Conservation (phyloP, 2,888 invertebrate species). For the Tuberolachnus salignus region DNA sequence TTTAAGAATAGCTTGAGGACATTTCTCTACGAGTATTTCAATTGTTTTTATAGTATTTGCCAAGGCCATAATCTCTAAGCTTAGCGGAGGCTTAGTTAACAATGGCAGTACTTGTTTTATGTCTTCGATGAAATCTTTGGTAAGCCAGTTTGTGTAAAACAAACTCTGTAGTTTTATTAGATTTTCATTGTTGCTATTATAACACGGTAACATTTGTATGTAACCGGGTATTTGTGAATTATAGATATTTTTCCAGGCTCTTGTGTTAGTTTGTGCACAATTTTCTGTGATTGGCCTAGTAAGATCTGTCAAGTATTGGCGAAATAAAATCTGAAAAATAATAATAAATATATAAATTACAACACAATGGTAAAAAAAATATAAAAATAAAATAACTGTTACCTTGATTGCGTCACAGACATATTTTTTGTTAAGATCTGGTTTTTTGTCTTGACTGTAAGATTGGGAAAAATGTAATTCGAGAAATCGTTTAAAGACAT, state of each 20-base stretch:
- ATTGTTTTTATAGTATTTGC: constrained; percentile 64
- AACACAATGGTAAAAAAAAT: not conserved
- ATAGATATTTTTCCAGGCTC: constrained; percentile 43
- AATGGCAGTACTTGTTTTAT: constrained; percentile 66
- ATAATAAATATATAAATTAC: not conserved
- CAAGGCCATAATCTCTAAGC: constrained; percentile 60
- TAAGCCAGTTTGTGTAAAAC: constrained; percentile 67
- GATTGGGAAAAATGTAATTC: constrained; percentile 49
- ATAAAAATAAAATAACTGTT: not conserved
- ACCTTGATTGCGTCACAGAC: constrained; percentile 45
- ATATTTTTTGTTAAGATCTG: constrained; percentile 49
- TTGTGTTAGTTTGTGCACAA: constrained; percentile 10
- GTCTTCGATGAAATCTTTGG: constrained; percentile 68
- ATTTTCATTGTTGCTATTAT: constrained; percentile 55
- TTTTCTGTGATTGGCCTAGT: constrained; percentile 54
- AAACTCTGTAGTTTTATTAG: constrained; percentile 64
- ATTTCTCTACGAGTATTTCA: constrained; percentile 67
- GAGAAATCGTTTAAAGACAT: constrained; percentile 42
- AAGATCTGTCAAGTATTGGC: constrained; percentile 61
- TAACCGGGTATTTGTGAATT: constrained; percentile 53
- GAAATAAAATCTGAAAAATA: constrained; percentile 60
- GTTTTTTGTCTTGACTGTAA: constrained; percentile 36
- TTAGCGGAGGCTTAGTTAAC: constrained; percentile 59
- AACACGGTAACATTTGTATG: constrained; percentile 45
- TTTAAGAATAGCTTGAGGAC: constrained; percentile 70